Base-by-base conservation (phyloP, 2,797 vertebrate species). In the Meriones psammophilus region DNA sequence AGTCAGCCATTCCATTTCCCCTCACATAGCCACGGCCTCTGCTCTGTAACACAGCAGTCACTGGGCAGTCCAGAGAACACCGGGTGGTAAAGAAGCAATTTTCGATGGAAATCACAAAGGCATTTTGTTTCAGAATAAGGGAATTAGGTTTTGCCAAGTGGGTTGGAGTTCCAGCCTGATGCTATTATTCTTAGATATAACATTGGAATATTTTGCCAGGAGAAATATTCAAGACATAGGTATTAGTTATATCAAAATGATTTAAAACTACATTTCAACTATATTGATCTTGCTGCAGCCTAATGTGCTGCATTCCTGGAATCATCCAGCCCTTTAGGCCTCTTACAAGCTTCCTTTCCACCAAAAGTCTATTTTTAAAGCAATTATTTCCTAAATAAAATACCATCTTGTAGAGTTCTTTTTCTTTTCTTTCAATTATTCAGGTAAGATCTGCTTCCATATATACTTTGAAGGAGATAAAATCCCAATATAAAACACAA, bases 81-180 rank as follows among this genome's bases (percentile, higher is more conserved):
- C 18, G 24, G 68, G 81, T 94, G 92, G 77, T 83, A 92, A 95
- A 95, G 74, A 97, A 89, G 7, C 42, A 94, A 81, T 94, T 89
- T 88, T 84, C 69, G 88, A 26, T 74, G 76, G 39, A 97, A 96
- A 91, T 90, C 76, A 93, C 93, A 92, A 94, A 95, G 88, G 64
- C 92, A 83, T 92, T 88, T 90, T 95, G 36, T 92, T 97, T 92
- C 84, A 78, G 58, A n/a, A 94, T 42, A 84, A 73, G 33, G 71
- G 58, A 90, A 66, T 71, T 28, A 87, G 39, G 14, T 74, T 95
- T 97, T 92, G 42, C 42, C 18, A 79, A 50, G 54, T 36, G 83
- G 58, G 10, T 50, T 89, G 46, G 30, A 91, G 46, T 94, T 91
- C 12, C 86, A 30, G 56, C n/a, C 30, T 81, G 79, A 74, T 69